Percentiles rank a stretch among this genome's conserved stretches.
These are phyloP conservation scores for Platycnemis pennipes DNA, from an alignment of 2,888 invertebrate genomes.

Conservation along the genomic window DNA sequence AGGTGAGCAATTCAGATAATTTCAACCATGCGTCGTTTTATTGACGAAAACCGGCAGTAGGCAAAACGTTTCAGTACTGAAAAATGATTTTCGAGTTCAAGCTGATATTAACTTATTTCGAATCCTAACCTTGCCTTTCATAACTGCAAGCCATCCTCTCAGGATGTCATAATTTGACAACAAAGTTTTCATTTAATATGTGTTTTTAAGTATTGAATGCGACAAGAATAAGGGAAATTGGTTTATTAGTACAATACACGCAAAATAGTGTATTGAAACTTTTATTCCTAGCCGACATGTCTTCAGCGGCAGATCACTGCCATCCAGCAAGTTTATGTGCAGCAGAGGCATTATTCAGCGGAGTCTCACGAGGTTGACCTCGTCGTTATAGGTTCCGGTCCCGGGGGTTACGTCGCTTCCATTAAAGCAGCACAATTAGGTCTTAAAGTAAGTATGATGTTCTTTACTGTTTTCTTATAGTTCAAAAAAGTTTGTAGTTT, in stretches of 20 bases:
- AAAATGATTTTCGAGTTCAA: neutral
- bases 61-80: neutral
- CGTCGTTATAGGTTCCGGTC: conserved; percentile 98
- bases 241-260: too few relatives aligned
- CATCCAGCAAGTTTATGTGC: conserved; percentile 67
- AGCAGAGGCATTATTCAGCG: conserved; percentile 69
- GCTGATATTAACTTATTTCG: neutral
- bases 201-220: neutral
- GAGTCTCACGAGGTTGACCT: conserved; percentile 89
- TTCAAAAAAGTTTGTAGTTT: too few relatives aligned
- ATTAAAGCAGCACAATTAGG: conserved; percentile 99
- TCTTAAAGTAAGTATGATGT: conserved; percentile 86
- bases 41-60: neutral
- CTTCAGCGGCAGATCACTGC: conserved; percentile 69
- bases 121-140: neutral
- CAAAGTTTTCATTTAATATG: neutral
- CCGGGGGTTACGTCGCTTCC: conserved; percentile 99
- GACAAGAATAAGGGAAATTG: neutral
- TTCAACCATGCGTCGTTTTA: neutral
- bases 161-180: too few relatives aligned
- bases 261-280: neutral
- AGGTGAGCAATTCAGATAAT: neutral
- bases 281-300: conserved; percentile 69
- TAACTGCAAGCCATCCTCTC: too few relatives aligned
- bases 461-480: too few relatives aligned